phyloP scores from a whole-genome alignment of 2,113 vertebrate genomes.

The Myrmophylax atrothorax region DNA sequence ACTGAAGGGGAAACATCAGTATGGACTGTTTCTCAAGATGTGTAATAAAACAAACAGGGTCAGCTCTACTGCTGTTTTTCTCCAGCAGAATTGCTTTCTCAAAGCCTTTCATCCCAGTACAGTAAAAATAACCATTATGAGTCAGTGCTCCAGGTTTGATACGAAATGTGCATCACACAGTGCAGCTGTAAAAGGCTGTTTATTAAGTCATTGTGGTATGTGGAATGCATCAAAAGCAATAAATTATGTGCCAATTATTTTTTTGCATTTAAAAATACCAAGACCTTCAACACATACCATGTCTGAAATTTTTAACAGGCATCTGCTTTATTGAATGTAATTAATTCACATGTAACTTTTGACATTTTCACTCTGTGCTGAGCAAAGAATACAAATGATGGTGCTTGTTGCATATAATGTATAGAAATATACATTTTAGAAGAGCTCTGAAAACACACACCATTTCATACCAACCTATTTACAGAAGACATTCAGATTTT shows the following conservation, averaged over 20 bases:
- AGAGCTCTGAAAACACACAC: background rate
- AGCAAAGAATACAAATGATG: background rate
- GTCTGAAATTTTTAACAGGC: background rate
- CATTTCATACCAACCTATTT: background rate
- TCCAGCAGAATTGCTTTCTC: background rate
- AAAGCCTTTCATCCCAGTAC: background rate
- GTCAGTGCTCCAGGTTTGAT: background rate
- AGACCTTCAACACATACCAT: background rate
- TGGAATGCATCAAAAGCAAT: conserved; percentile 37
- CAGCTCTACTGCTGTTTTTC: background rate
- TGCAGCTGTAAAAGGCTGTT: background rate
- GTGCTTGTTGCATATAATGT: background rate
- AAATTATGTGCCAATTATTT: conserved; percentile 31
- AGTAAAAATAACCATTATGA: background rate
- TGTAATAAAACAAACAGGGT: background rate
- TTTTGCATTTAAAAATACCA: background rate
- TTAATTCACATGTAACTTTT: conserved; percentile 27
- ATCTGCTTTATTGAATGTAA: background rate
- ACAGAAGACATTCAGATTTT: background rate
- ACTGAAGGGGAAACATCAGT: background rate
- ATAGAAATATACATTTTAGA: background rate
- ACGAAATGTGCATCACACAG: background rate
- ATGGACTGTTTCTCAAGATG: background rate
- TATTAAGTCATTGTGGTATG: background rate
- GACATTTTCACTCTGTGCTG: conserved; percentile 58